These are phyloP conservation scores for Megamerina dolium DNA, from an alignment of 2,888 invertebrate genomes.

Conservation along the genomic window DNA sequence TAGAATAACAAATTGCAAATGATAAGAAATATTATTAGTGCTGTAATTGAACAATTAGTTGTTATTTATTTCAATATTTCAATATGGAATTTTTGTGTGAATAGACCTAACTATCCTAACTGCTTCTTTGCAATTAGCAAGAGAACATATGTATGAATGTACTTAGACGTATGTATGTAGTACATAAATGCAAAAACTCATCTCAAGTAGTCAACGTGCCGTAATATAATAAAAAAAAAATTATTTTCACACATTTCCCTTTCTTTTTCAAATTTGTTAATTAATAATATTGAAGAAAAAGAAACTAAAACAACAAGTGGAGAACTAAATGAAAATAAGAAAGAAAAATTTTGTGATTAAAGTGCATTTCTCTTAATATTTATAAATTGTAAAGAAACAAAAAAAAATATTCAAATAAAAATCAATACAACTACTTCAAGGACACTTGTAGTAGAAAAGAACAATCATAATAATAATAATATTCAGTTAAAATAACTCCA, in stretches of 20 bases:
- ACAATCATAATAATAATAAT: no score
- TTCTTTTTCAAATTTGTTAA: no score
- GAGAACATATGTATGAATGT: no score
- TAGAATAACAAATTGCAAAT: neutral
- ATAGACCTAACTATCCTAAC: neutral
- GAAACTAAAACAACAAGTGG: neutral
- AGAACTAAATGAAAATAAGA: neutral
- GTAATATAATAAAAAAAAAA: neutral
- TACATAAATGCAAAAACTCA: neutral
- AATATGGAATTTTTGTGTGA: no score
- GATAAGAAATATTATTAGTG: no score
- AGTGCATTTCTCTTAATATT: conserved; percentile 9
- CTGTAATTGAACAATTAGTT: neutral
- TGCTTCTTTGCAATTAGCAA: neutral
- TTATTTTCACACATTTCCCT: neutral
- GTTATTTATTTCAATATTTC: neutral
- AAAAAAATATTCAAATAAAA: conserved; percentile 4
- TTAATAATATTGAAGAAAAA: neutral
- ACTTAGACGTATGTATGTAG: no score
- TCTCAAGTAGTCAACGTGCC: conserved; percentile 2
- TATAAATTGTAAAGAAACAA: conserved; percentile 1
- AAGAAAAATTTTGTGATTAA: conserved; percentile 9
- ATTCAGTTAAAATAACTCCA: no score
- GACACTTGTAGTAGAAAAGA: no score
- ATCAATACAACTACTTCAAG: no score